These are phyloP conservation scores for Ochropacha duplaris DNA, from an alignment of 2,888 invertebrate species.

Conservation along the genomic window DNA sequence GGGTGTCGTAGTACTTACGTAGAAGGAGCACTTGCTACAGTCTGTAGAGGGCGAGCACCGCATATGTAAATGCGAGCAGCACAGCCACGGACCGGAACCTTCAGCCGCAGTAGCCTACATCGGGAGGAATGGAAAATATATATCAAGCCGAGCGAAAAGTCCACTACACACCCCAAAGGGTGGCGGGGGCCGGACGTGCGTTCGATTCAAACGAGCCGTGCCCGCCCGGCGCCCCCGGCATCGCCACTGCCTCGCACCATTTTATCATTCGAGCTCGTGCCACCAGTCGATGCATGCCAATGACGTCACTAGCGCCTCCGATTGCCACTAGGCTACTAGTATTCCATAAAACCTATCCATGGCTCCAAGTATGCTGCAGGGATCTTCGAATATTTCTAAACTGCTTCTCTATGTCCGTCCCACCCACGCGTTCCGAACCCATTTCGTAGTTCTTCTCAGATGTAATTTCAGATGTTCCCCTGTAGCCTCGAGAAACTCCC, in stretches of 20 bases:
- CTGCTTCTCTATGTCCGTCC: background rate
- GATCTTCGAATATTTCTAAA: background rate
- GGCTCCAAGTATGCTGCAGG: slow-evolving; percentile 8
- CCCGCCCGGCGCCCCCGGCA: slow-evolving; percentile 66
- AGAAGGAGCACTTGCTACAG: background rate
- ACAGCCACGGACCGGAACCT: slow-evolving; percentile 59
- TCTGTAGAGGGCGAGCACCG: slow-evolving; percentile 26
- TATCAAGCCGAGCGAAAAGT: slow-evolving; percentile 81
- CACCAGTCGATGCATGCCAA: slow-evolving; percentile 30
- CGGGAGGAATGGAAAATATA: slow-evolving; percentile 81
- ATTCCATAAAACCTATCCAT: background rate
- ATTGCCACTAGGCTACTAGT: background rate
- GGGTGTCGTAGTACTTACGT: slow-evolving; percentile 13
- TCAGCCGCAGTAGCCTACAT: slow-evolving; percentile 70
- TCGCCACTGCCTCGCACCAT: slow-evolving; percentile 41
- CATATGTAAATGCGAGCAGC: slow-evolving; percentile 70
- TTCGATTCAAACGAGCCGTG: slow-evolving; percentile 79
- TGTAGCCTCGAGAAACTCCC: slow-evolving; percentile 62
- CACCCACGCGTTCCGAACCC: slow-evolving; percentile 23
- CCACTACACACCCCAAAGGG: slow-evolving; percentile 76
- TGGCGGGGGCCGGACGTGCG: slow-evolving; percentile 76
- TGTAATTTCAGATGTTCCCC: slow-evolving; percentile 71
- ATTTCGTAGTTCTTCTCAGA: slow-evolving; percentile 51
- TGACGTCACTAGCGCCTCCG: slow-evolving; percentile 7
- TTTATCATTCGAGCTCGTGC: slow-evolving; percentile 42